Conservation (phyloP, 2,888 invertebrate species). For the Notodonta ziczac region DNA sequence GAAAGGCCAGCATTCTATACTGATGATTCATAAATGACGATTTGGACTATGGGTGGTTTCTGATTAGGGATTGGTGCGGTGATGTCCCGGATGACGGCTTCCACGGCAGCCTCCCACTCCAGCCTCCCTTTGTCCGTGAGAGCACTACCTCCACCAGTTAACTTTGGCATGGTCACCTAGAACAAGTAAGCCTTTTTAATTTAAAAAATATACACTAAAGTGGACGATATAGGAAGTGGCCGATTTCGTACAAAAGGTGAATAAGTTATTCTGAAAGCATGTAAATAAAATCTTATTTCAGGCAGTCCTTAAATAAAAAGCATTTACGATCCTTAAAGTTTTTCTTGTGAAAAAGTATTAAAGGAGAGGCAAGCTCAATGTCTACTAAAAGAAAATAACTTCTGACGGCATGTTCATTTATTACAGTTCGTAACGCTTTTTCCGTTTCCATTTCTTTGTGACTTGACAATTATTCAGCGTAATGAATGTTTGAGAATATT, state of each 20-base stretch:
- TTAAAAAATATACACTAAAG: background rate
- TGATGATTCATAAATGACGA: slow-evolving; percentile 95
- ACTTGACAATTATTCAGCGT: background rate
- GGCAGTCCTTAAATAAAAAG: background rate
- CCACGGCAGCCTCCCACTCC: slow-evolving; percentile 91
- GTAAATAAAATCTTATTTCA: background rate
- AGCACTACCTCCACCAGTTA: slow-evolving; percentile 72
- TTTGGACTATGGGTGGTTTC: slow-evolving; percentile 89
- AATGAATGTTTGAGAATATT: background rate
- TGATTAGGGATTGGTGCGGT: slow-evolving; percentile 85
- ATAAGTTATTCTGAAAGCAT: background rate
- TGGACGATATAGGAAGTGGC: no score
- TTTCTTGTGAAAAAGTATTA: slow-evolving; percentile 1
- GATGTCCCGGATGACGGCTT: slow-evolving; percentile 90
- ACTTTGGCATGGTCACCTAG: slow-evolving; percentile 90
- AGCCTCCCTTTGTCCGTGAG: slow-evolving; percentile 82
- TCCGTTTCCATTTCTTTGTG: slow-evolving; percentile 1
- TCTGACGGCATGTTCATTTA: slow-evolving; percentile 37
- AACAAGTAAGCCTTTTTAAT: slow-evolving; percentile 44
- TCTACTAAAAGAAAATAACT: slow-evolving; percentile 48
- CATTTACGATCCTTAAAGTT: background rate
- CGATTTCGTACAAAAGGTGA: no score
- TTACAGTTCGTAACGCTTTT: slow-evolving; percentile 35
- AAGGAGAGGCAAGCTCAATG: slow-evolving; percentile 39
- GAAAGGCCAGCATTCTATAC: slow-evolving; percentile 79